These are phyloP conservation scores for Phylloscopus whistleri DNA, from an alignment of 2,113 vertebrate species.

Conservation along the genomic window DNA sequence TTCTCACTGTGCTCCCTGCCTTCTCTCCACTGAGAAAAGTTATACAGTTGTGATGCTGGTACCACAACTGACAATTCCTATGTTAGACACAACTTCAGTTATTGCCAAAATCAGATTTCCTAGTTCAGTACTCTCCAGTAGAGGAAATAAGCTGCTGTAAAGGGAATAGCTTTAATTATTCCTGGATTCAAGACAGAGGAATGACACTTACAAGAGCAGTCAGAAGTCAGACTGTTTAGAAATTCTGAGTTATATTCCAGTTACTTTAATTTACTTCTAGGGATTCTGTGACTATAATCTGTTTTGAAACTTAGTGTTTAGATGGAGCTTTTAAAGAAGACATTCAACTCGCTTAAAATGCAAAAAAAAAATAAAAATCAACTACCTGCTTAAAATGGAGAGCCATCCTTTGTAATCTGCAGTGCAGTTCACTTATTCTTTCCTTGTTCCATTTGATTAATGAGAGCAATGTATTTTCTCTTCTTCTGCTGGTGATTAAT, in stretches of 20 bases:
- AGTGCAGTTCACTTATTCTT: neutral
- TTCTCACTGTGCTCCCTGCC: neutral
- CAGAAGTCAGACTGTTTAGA: slow-evolving; percentile 20
- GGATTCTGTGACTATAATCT: neutral
- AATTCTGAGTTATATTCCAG: neutral
- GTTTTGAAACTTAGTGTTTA: neutral
- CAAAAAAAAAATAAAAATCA: neutral
- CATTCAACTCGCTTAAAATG: neutral
- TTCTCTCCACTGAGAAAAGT: neutral
- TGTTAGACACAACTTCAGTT: neutral
- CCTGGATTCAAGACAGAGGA: neutral
- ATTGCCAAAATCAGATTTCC: slow-evolving; percentile 1
- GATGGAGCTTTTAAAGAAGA: neutral
- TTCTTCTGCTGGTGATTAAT: slow-evolving; percentile 25
- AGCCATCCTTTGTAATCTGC: neutral
- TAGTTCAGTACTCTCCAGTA: neutral
- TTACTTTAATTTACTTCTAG: neutral
- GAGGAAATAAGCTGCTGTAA: slow-evolving; percentile 9
- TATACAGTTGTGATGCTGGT: neutral
- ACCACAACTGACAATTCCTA: neutral
- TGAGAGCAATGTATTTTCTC: slow-evolving; percentile 19
- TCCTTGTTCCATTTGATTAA: slow-evolving; percentile 28
- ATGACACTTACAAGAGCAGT: neutral
- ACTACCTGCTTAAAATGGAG: neutral
- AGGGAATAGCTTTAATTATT: slow-evolving; percentile 30